Evolutionary conservation across 2,797 vertebrate genomes (phyloP).

Genomic region (Clamator glandarius): DNA sequence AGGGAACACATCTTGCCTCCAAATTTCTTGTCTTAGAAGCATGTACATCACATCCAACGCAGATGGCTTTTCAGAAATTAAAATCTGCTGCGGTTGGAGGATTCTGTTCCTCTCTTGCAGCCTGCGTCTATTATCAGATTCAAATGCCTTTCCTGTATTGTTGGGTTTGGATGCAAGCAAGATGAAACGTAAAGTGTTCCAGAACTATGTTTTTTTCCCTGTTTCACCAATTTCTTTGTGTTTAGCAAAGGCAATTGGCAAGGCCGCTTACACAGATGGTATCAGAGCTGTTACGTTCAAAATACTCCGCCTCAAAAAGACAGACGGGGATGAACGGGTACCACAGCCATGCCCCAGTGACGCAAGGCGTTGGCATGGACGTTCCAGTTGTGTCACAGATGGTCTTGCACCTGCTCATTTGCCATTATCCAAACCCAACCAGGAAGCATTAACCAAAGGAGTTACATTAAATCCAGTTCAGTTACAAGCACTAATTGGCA

Average conservation of each 20-base stretch:
- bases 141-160: not conserved
- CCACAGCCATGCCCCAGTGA: not conserved
- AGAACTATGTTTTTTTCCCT: not conserved
- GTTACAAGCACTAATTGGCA: not conserved
- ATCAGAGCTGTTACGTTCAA: not conserved
- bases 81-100: not conserved
- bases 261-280: not conserved
- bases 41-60: not conserved
- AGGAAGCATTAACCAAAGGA: not conserved
- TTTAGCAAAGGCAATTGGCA: not conserved
- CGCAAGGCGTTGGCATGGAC: not conserved
- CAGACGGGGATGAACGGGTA: not conserved
- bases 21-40: not conserved
- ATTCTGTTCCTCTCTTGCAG: not conserved
- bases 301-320: not conserved
- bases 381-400: not conserved
- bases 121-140: not conserved
- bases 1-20: not conserved
- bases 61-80: not conserved
- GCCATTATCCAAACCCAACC: not conserved
- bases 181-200: not conserved
- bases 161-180: not conserved
- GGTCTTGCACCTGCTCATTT: not conserved
- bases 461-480: not conserved
- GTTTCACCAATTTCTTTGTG: not conserved